These are phyloP conservation scores for Apantesis nais DNA, from an alignment of 2,888 invertebrate genomes.

Conservation along the genomic window DNA sequence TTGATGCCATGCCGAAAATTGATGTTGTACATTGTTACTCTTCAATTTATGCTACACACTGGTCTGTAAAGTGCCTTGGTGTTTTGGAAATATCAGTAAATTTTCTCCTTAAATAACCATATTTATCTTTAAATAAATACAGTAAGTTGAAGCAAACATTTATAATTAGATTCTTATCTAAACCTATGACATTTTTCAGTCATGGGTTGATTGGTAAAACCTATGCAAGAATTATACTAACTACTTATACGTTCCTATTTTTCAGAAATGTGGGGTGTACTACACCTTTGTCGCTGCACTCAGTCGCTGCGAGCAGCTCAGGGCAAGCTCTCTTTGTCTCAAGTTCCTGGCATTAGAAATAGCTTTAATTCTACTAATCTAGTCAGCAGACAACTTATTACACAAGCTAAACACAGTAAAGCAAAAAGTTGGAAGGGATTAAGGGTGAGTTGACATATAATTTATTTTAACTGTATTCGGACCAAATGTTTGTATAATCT, in stretches of 20 bases:
- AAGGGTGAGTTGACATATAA: slow-evolving; percentile 55
- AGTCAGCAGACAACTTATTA: slow-evolving; percentile 61
- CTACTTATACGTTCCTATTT: neutral
- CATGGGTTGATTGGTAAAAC: neutral
- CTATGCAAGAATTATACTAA: neutral
- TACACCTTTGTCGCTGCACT: slow-evolving; percentile 68
- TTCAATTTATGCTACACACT: no score
- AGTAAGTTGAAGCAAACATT: no score
- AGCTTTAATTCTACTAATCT: slow-evolving; percentile 50
- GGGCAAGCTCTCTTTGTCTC: slow-evolving; percentile 45
- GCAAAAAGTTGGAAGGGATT: slow-evolving; percentile 52
- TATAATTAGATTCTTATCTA: neutral
- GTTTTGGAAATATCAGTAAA: no score
- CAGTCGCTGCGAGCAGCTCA: slow-evolving; percentile 56
- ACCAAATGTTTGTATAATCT: no score
- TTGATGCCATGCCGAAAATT: no score
- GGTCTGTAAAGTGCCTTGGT: no score
- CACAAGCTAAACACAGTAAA: slow-evolving; percentile 53
- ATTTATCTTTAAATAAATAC: no score
- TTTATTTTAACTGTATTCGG: no score
- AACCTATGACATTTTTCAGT: neutral
- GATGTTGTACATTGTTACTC: no score
- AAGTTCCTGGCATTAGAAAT: slow-evolving; percentile 54
- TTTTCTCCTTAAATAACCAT: neutral
- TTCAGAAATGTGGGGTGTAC: slow-evolving; percentile 69